Evolutionary conservation across 2,113 vertebrate genomes (phyloP).

Genomic region (Puntigrus tetrazona): DNA sequence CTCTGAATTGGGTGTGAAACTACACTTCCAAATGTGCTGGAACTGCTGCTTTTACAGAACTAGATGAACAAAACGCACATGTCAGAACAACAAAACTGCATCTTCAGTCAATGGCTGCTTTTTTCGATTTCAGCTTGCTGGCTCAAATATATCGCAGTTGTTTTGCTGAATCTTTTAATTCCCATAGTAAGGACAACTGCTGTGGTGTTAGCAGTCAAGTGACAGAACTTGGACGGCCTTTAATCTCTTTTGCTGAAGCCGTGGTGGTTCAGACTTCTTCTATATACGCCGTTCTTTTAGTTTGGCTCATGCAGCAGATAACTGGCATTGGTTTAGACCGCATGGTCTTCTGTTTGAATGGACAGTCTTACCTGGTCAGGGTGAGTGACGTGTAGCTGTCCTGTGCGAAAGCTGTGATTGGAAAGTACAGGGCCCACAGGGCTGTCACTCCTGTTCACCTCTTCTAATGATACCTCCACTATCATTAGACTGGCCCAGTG

Average conservation of each 20-base stretch:
- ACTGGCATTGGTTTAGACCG: background rate
- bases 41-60: slow-evolving; percentile 24
- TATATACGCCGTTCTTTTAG: background rate
- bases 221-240: slow-evolving; percentile 41
- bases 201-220: slow-evolving; percentile 18
- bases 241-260: slow-evolving; percentile 12
- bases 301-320: background rate
- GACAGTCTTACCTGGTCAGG: background rate
- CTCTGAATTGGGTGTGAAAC: slow-evolving; percentile 48
- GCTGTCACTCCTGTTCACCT: slow-evolving; percentile 19
- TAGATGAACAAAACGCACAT: slow-evolving; percentile 33
- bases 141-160: slow-evolving; percentile 14
- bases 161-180: slow-evolving; percentile 39
- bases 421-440: slow-evolving; percentile 23
- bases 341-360: background rate
- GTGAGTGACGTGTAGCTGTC: background rate
- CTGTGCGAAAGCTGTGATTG: background rate
- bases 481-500: slow-evolving; percentile 40
- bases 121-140: slow-evolving; percentile 11
- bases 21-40: slow-evolving; percentile 44
- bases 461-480: slow-evolving; percentile 30
- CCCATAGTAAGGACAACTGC: slow-evolving; percentile 15
- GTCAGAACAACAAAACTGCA: slow-evolving; percentile 48
- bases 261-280: slow-evolving; percentile 1
- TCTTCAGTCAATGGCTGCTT: slow-evolving; percentile 19